A percentile compares a stretch with the other conserved stretches of the same genome.
phyloP scores from a whole-genome alignment of 1,140 invertebrate species.

The Temnothorax longispinosus region DNA sequence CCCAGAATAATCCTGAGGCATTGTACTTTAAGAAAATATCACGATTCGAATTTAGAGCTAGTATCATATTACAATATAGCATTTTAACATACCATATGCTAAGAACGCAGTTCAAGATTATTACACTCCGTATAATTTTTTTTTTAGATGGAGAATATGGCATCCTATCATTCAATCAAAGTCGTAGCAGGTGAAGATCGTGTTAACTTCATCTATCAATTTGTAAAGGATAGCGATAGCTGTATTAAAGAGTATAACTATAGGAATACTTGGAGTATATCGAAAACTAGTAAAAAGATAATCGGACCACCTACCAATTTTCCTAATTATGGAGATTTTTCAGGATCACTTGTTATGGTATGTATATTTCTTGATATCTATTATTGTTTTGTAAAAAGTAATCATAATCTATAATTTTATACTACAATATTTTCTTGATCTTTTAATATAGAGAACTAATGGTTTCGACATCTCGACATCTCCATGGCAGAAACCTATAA shows the following conservation, averaged over 20 bases:
- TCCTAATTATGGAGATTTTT: slow-evolving; percentile 95
- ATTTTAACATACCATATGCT: no score
- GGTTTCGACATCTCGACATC: slow-evolving; percentile 88
- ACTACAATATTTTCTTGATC: slow-evolving; percentile 45
- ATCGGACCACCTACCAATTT: slow-evolving; percentile 93
- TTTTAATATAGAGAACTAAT: slow-evolving; percentile 91
- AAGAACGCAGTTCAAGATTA: no score
- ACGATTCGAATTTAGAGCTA: no score
- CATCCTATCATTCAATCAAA: no score
- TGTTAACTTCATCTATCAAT: slow-evolving; percentile 88
- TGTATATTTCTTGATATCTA: slow-evolving; percentile 66
- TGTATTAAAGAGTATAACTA: no score
- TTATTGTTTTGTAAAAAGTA: neutral
- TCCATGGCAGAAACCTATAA: no score
- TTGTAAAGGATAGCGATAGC: slow-evolving; percentile 90
- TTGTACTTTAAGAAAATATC: no score
- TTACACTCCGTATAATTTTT: no score
- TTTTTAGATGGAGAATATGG: no score
- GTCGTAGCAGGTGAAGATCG: slow-evolving; percentile 56
- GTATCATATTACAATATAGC: no score
- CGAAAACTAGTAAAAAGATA: slow-evolving; percentile 90
- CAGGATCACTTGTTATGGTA: slow-evolving; percentile 95
- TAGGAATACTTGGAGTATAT: no score
- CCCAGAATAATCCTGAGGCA: no score
- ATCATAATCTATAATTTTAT: neutral